Percentiles rank a stretch among this genome's conserved stretches.
phyloP scores from a whole-genome alignment of 92 coral and sea anemone genomes.

The Porites divaricata region DNA sequence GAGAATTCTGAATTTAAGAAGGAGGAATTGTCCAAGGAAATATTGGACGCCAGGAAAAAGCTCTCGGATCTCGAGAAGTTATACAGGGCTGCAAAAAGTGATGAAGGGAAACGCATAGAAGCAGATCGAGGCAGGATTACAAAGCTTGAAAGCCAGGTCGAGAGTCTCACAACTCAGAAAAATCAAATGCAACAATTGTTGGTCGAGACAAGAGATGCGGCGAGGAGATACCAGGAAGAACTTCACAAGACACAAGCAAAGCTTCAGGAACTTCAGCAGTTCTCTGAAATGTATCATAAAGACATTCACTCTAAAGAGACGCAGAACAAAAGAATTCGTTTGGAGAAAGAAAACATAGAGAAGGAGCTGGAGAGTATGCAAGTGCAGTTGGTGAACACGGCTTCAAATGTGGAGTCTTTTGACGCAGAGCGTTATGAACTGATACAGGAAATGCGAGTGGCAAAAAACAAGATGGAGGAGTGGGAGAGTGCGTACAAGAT shows the following conservation, averaged over 20 bases:
- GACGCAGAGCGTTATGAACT: constrained; percentile 75
- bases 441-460: constrained; percentile 67
- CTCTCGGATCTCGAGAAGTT: constrained; percentile 68
- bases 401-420: constrained; percentile 66
- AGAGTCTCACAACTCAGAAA: constrained; percentile 74
- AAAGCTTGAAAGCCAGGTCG: constrained; percentile 83
- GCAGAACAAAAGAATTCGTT: constrained; percentile 75
- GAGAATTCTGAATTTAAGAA: constrained; percentile 66
- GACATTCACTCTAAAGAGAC: constrained; percentile 74
- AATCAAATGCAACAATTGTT: constrained; percentile 75
- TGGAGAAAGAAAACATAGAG: constrained; percentile 66
- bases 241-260: constrained; percentile 51
- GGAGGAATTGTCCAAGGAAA: constrained; percentile 71
- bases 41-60: constrained; percentile 70
- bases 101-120: constrained; percentile 58
- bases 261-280: constrained; percentile 73
- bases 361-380: constrained; percentile 73
- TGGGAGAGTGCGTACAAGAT: constrained; percentile 76
- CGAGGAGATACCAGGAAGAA: constrained; percentile 69
- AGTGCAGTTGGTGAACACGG: constrained; percentile 63
- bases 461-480: constrained; percentile 68
- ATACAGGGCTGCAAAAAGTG: constrained; percentile 60
- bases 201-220: constrained; percentile 74
- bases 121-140: constrained; percentile 69
- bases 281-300: constrained; percentile 53